Conservation (phyloP, 2,797 vertebrate species). For the Chelon auratus region DNA sequence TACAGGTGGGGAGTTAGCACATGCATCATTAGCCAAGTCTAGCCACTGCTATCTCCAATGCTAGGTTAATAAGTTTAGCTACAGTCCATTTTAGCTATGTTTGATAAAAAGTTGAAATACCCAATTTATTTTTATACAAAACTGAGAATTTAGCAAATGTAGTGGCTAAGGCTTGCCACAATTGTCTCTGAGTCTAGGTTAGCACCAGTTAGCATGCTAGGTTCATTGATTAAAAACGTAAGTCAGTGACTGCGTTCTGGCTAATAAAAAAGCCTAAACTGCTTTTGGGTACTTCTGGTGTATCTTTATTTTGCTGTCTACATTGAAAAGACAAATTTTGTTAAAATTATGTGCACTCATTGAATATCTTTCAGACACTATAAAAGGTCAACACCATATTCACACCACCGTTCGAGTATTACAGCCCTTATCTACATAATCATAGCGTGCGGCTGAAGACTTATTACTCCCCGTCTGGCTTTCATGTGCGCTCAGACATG, state of each 20-base stretch:
- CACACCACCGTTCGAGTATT: constrained; percentile 21
- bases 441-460: constrained; percentile 32
- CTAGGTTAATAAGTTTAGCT: too few species aligned
- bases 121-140: too few species aligned
- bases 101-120: background rate
- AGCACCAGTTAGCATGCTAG: too few species aligned
- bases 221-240: too few species aligned
- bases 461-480: constrained; percentile 35
- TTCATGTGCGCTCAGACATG: constrained; percentile 55
- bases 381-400: constrained; percentile 9
- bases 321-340: background rate
- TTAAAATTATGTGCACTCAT: background rate
- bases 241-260: background rate
- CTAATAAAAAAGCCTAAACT: background rate
- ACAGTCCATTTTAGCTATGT: background rate
- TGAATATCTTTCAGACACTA: background rate
- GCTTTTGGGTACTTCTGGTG: background rate
- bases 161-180: too few species aligned
- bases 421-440: constrained; percentile 29
- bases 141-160: too few species aligned
- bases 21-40: too few species aligned
- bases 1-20: too few species aligned
- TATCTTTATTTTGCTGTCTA: background rate
- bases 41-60: too few species aligned
- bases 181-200: too few species aligned